Evolutionary conservation across 1,140 invertebrate genomes (phyloP).

Genomic region (Zaprionus capensis): DNA sequence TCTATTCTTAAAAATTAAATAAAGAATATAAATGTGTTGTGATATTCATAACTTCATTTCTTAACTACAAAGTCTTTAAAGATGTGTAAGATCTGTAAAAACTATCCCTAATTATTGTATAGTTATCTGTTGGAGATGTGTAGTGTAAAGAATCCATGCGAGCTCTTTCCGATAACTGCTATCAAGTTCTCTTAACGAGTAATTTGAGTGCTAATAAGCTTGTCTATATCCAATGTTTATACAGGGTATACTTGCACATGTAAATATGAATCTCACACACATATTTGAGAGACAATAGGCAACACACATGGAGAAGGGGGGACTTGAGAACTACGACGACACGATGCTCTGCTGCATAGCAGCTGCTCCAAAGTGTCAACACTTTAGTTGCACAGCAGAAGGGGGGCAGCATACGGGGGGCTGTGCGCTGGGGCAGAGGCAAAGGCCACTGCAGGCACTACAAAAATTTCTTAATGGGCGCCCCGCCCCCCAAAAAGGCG

Average conservation of each 20-base stretch:
- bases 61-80: too few species aligned
- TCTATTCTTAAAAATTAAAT: too few species aligned
- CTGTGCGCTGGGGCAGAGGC: slow-evolving; percentile 1
- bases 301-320: slow-evolving; percentile 16
- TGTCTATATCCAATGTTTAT: neutral
- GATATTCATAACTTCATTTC: too few species aligned
- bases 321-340: slow-evolving; percentile 5
- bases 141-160: too few species aligned
- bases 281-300: slow-evolving; percentile 69
- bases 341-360: slow-evolving; percentile 6
- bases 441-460: slow-evolving; percentile 51
- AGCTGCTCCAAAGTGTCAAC: slow-evolving; percentile 58
- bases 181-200: neutral
- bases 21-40: too few species aligned
- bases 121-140: too few species aligned
- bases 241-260: slow-evolving; percentile 4
- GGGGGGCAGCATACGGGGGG: neutral
- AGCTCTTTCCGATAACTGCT: neutral
- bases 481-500: slow-evolving; percentile 42
- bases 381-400: slow-evolving; percentile 25
- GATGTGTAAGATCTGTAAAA: too few species aligned
- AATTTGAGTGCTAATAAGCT: neutral
- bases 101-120: too few species aligned
- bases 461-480: slow-evolving; percentile 71
- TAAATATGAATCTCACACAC: slow-evolving; percentile 62